A percentile compares a stretch with the other conserved stretches of the same genome.
Conservation (phyloP, 2,888 invertebrate genomes). For the Tipula helvola region DNA sequence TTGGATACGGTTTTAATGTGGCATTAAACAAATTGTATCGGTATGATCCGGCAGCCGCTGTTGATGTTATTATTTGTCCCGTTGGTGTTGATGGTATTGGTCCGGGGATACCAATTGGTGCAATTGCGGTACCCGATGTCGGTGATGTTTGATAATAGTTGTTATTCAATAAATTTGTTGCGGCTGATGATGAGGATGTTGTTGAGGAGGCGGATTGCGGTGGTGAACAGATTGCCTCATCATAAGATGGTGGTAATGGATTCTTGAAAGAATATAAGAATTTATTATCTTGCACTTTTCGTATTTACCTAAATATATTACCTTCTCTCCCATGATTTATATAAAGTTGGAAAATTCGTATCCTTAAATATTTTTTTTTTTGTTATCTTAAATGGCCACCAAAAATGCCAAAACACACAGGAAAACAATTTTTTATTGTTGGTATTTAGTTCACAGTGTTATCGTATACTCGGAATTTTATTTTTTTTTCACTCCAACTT, state of each 20-base stretch:
- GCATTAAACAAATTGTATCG: background rate
- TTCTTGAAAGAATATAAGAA: background rate
- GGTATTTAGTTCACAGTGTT: background rate
- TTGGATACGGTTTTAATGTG: background rate
- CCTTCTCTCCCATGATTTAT: background rate
- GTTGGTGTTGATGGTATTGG: background rate
- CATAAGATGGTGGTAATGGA: background rate
- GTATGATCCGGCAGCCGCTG: background rate
- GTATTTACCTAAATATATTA: background rate
- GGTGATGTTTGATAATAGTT: background rate
- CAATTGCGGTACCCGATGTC: background rate
- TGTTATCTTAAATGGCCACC: background rate
- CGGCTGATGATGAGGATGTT: background rate
- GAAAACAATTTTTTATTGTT: background rate
- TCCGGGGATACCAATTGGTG: background rate
- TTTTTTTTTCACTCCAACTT: background rate
- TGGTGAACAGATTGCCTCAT: background rate
- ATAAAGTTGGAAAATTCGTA: background rate
- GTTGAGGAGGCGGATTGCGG: background rate
- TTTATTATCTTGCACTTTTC: background rate
- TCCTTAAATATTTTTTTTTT: background rate
- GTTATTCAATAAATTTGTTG: background rate
- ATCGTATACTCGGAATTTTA: background rate
- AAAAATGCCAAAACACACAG: background rate
- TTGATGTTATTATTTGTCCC: background rate